Evolutionary conservation across 2,888 invertebrate genomes (phyloP).

Genomic region (Julus scanicus): DNA sequence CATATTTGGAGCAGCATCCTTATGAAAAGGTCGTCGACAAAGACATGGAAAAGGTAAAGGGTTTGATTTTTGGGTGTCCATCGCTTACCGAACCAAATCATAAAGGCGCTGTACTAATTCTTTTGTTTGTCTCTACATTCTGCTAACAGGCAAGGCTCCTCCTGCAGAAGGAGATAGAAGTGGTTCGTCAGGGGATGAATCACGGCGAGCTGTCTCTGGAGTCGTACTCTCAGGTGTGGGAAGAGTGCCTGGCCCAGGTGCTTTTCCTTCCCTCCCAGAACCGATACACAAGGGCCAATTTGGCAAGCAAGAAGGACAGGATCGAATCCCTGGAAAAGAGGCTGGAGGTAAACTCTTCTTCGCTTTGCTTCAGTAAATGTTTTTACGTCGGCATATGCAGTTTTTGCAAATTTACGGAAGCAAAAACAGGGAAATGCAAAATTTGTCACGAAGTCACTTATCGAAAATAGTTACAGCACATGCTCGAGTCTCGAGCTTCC

Average conservation of each 20-base stretch:
- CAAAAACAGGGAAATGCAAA: no score
- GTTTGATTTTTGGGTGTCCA: constrained; percentile 48
- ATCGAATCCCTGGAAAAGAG: constrained; percentile 92
- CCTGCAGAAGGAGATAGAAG: constrained; percentile 84
- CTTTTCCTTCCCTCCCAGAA: constrained; percentile 91
- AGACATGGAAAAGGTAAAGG: constrained; percentile 68
- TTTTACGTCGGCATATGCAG: no score
- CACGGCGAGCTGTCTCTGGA: constrained; percentile 94
- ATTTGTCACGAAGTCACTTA: no score
- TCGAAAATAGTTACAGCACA: no score
- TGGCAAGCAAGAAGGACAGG: constrained; percentile 95
- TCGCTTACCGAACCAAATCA: not conserved
- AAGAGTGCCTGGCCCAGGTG: constrained; percentile 89
- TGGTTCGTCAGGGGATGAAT: constrained; percentile 92
- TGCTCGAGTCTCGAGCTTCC: no score
- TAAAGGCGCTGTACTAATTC: not conserved
- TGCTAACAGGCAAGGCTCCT: constrained; percentile 72
- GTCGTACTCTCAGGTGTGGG: constrained; percentile 95
- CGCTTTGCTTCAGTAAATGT: not conserved
- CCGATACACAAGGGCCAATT: constrained; percentile 91
- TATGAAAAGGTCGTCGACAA: constrained; percentile 79
- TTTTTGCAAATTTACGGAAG: no score
- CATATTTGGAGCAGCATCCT: constrained; percentile 87
- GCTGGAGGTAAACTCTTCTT: constrained; percentile 72
- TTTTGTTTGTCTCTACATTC: constrained; percentile 56